A percentile compares a stretch with the other conserved stretches of the same genome.
Evolutionary conservation across 2,888 invertebrate genomes (phyloP).

Genomic region (Nemoura dubitans): DNA sequence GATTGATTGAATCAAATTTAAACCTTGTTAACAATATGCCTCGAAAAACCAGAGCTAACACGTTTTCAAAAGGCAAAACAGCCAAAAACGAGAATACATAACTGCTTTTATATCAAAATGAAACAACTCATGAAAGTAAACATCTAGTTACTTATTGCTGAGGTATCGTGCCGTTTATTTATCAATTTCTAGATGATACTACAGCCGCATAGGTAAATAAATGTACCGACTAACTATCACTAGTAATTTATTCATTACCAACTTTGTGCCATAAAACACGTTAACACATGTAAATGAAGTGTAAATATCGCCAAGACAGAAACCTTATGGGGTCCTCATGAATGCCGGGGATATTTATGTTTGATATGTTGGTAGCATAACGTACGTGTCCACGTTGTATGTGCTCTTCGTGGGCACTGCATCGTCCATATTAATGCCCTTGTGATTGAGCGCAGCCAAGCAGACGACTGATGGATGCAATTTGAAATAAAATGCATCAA

Average conservation of each 20-base stretch:
- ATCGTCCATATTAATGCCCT: not conserved
- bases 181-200: not conserved
- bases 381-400: not conserved
- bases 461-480: too few relatives aligned
- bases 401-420: not conserved
- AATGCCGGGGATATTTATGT: not conserved
- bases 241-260: not conserved
- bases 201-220: not conserved
- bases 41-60: not conserved
- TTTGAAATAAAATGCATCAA: too few relatives aligned
- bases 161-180: not conserved
- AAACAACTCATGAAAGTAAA: not conserved
- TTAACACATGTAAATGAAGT: not conserved
- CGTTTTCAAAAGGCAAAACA: not conserved
- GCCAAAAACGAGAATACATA: not conserved
- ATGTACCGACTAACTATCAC: not conserved
- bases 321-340: not conserved
- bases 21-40: not conserved
- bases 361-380: not conserved
- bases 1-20: not conserved
- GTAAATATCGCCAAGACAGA: not conserved
- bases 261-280: not conserved
- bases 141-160: too few relatives aligned
- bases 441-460: too few relatives aligned
- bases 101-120: not conserved